Evolutionary conservation across 2,888 invertebrate genomes (phyloP).

Genomic region (Erebia ligea): DNA sequence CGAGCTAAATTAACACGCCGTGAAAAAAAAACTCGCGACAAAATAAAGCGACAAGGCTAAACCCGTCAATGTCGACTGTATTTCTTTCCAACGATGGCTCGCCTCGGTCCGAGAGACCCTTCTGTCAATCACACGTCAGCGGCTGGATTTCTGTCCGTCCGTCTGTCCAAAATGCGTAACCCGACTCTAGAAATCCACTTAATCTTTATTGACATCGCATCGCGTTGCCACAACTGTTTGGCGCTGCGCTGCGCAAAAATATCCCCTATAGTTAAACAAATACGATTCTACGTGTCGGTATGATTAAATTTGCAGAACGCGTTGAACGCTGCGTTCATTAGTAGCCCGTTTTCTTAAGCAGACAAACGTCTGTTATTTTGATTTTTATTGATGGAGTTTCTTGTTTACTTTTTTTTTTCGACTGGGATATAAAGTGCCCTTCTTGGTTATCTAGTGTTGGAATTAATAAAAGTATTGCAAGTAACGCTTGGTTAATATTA

Average conservation of each 20-base stretch:
- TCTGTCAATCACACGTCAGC: conserved; percentile 52
- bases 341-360: conserved; percentile 66
- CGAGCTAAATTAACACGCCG: conserved; percentile 18
- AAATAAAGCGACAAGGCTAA: conserved; percentile 30
- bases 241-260: conserved; percentile 32
- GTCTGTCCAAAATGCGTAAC: conserved; percentile 51
- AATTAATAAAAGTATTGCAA: conserved; percentile 9
- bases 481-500: neutral
- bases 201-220: conserved; percentile 55
- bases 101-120: conserved; percentile 43
- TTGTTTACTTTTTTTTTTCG: conserved; percentile 15
- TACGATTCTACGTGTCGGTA: conserved; percentile 33
- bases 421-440: conserved; percentile 19
- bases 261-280: conserved; percentile 33
- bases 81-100: conserved; percentile 36
- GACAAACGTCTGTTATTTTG: conserved; percentile 61
- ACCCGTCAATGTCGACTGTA: conserved; percentile 35
- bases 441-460: conserved; percentile 12
- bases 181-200: conserved; percentile 52
- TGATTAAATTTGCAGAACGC: conserved; percentile 41
- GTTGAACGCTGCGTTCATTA: conserved; percentile 57
- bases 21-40: conserved; percentile 23
- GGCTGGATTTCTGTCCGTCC: conserved; percentile 50
- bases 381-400: conserved; percentile 52
- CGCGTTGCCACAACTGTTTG: conserved; percentile 23